A percentile compares a stretch with the other conserved stretches of the same genome.
phyloP scores from a whole-genome alignment of 2,888 invertebrate genomes.

The Pheosia tremula region DNA sequence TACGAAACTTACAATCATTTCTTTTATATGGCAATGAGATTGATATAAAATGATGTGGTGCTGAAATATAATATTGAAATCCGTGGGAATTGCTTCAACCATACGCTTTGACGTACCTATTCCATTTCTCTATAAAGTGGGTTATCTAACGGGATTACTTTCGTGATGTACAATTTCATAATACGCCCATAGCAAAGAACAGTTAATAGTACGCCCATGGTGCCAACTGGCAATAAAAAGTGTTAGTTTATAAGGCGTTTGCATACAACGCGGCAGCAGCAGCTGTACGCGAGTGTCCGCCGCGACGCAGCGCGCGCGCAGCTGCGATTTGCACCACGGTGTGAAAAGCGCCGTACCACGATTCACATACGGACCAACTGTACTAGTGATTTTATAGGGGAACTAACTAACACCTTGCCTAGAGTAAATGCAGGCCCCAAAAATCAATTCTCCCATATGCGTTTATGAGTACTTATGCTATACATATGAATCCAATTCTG shows the following conservation, averaged over 20 bases:
- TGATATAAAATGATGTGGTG: too few relatives aligned
- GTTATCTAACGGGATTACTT: constrained; percentile 39
- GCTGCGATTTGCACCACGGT: constrained; percentile 66
- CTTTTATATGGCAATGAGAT: too few relatives aligned
- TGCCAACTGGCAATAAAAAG: constrained; percentile 71
- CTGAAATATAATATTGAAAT: background rate
- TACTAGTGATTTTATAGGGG: constrained; percentile 63
- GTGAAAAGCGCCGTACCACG: constrained; percentile 71
- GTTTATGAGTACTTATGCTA: too few relatives aligned
- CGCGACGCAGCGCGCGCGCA: constrained; percentile 44
- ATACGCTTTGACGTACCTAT: constrained; percentile 17
- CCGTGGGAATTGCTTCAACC: constrained; percentile 1
- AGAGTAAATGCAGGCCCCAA: constrained; percentile 33
- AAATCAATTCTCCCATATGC: constrained; percentile 3
- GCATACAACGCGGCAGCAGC: constrained; percentile 64
- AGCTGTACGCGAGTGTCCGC: constrained; percentile 61
- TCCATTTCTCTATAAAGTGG: constrained; percentile 20
- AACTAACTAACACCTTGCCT: constrained; percentile 62
- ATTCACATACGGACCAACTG: constrained; percentile 72
- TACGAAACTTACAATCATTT: too few relatives aligned
- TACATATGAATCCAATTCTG: too few relatives aligned
- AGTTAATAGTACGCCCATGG: constrained; percentile 37
- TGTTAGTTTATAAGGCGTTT: constrained; percentile 80
- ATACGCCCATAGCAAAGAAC: constrained; percentile 33
- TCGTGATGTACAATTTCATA: constrained; percentile 43